Conservation (phyloP, 2,888 invertebrate species). For the Bembecia ichneumoniformis region DNA sequence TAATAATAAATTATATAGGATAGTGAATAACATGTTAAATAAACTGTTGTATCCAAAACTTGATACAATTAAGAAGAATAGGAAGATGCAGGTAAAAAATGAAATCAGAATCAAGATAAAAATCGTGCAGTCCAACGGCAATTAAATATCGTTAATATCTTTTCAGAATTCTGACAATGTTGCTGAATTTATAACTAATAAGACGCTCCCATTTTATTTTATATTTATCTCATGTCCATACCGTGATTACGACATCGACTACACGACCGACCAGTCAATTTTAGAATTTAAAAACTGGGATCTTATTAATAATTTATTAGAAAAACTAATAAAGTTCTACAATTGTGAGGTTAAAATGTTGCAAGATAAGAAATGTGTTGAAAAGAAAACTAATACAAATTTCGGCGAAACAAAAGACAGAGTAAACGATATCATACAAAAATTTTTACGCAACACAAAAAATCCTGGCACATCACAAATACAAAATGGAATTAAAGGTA, state of each 20-base stretch:
- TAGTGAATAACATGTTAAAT: conserved; percentile 29
- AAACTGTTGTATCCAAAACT: conserved; percentile 16
- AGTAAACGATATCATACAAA: conserved; percentile 52
- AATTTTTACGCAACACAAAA: conserved; percentile 40
- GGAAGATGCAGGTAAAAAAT: conserved; percentile 28
- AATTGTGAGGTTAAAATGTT: conserved; percentile 29
- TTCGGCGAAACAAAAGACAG: conserved; percentile 32
- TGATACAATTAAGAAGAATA: not conserved
- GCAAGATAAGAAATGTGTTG: conserved; percentile 14
- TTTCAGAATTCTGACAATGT: conserved; percentile 20
- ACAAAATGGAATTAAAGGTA: conserved; percentile 58
- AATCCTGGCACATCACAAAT: conserved; percentile 36
- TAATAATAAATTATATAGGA: conserved; percentile 52
- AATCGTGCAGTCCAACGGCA: no score
- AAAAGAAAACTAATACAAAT: conserved; percentile 11
- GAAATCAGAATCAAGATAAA: no score
- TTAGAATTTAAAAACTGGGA: conserved; percentile 73
- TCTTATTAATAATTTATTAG: conserved; percentile 34
- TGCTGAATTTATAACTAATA: conserved; percentile 19
- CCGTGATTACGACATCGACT: conserved; percentile 65
- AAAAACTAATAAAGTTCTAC: conserved; percentile 45
- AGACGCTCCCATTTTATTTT: conserved; percentile 55
- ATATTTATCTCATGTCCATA: conserved; percentile 71
- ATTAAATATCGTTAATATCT: not conserved
- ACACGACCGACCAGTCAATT: conserved; percentile 53